Evolutionary conservation across 2,797 vertebrate species (phyloP).

Genomic region (Gadopsis marmoratus): DNA sequence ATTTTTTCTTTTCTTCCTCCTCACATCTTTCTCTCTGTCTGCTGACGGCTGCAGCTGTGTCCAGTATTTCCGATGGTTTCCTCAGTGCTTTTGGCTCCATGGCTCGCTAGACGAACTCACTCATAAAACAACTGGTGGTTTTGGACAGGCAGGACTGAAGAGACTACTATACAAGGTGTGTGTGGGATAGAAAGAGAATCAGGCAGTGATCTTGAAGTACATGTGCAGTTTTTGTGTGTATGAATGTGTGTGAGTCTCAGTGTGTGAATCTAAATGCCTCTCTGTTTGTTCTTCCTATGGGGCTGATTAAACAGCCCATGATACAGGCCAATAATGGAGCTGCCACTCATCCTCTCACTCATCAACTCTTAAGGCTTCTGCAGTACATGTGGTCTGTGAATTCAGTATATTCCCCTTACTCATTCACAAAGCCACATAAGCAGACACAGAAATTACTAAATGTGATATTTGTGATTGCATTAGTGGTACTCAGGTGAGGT

Average conservation of each 20-base stretch:
- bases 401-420: slow-evolving; percentile 14
- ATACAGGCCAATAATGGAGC: slow-evolving; percentile 51
- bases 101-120: slow-evolving; percentile 21
- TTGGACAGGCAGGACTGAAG: slow-evolving; percentile 14
- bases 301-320: slow-evolving; percentile 58
- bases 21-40: slow-evolving; percentile 6
- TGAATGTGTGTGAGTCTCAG: neutral
- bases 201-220: neutral
- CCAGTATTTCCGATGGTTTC: slow-evolving; percentile 21
- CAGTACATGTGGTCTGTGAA: slow-evolving; percentile 15
- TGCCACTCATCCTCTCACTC: slow-evolving; percentile 58
- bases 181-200: slow-evolving; percentile 1
- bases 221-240: neutral
- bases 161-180: slow-evolving; percentile 1
- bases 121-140: slow-evolving; percentile 57
- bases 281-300: slow-evolving; percentile 52
- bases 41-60: slow-evolving; percentile 36
- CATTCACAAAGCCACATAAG: neutral
- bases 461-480: neutral
- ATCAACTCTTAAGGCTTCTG: slow-evolving; percentile 53
- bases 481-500: neutral
- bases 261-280: slow-evolving; percentile 35
- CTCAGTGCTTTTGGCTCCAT: slow-evolving; percentile 16
- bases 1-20: neutral
- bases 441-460: neutral